phyloP scores from a whole-genome alignment of 2,888 invertebrate species.

The Sesia apiformis region DNA sequence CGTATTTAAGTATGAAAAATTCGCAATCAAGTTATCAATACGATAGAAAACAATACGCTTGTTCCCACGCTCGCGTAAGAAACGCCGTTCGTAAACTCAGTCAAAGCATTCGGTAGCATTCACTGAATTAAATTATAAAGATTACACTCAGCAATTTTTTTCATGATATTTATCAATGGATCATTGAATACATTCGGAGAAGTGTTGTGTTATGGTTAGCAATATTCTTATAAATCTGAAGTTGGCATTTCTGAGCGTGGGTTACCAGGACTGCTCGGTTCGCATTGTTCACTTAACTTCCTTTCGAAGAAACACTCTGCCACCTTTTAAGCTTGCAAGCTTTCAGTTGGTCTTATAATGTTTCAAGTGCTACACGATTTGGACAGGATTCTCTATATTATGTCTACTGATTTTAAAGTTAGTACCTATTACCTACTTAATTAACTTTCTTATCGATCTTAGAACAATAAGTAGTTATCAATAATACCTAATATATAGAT shows the following conservation, averaged over 20 bases:
- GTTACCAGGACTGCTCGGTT: constrained; percentile 48
- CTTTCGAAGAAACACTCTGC: neutral
- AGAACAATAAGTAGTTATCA: too few species aligned
- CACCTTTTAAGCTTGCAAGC: neutral
- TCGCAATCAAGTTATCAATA: too few species aligned
- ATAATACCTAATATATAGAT: too few species aligned
- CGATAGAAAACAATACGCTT: too few species aligned
- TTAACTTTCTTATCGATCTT: too few species aligned
- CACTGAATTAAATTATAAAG: neutral
- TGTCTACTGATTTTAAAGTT: too few species aligned
- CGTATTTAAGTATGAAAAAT: too few species aligned
- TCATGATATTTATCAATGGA: constrained; percentile 22
- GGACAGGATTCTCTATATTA: too few species aligned
- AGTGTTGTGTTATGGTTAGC: constrained; percentile 48
- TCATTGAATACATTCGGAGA: constrained; percentile 52
- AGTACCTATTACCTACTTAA: too few species aligned
- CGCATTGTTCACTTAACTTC: neutral
- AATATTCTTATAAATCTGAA: neutral
- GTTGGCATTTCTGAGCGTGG: constrained; percentile 9
- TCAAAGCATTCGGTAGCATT: neutral
- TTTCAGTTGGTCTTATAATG: neutral
- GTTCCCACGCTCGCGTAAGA: too few species aligned
- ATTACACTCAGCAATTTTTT: neutral
- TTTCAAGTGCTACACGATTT: neutral
- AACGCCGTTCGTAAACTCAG: too few species aligned